Percentiles rank a stretch among this genome's conserved stretches.
phyloP scores from a whole-genome alignment of 2,888 invertebrate species.

The Ernsta delagoae region DNA sequence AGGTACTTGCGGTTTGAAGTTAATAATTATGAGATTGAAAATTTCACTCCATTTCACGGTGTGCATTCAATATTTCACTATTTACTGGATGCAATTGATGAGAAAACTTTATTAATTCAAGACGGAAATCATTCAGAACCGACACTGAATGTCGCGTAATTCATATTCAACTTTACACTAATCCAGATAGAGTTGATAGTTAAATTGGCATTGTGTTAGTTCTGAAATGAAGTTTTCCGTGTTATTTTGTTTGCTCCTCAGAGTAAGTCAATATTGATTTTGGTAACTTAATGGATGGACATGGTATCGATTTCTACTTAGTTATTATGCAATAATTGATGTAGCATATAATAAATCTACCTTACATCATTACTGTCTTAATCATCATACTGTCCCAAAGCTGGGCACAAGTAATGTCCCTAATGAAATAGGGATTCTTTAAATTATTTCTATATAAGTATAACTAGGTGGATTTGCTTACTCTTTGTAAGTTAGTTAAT shows the following conservation, averaged over 20 bases:
- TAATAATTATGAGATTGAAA: conserved; percentile 10
- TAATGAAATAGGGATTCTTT: too few relatives aligned
- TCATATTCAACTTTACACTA: conserved; percentile 12
- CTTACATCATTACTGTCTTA: too few relatives aligned
- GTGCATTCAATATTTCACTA: conserved; percentile 47
- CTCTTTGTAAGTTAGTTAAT: too few relatives aligned
- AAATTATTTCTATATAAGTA: too few relatives aligned
- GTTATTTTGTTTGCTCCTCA: conserved; percentile 34
- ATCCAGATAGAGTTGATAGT: neutral
- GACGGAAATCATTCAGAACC: conserved; percentile 3
- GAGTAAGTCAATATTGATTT: conserved; percentile 36
- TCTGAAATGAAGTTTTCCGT: conserved; percentile 44
- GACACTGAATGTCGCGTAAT: neutral
- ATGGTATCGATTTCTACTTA: too few relatives aligned
- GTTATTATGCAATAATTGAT: too few relatives aligned
- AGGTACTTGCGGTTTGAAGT: neutral
- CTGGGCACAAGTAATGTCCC: too few relatives aligned
- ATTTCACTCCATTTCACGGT: conserved; percentile 53
- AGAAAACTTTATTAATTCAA: conserved; percentile 33
- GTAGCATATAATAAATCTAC: too few relatives aligned
- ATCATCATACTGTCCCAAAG: too few relatives aligned
- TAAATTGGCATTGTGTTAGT: neutral
- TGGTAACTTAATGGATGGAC: neutral
- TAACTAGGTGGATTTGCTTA: too few relatives aligned
- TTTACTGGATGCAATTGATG: conserved; percentile 24